These are phyloP conservation scores for Melanaphis sacchari DNA, from an alignment of 1,140 invertebrate species.

Conservation along the genomic window DNA sequence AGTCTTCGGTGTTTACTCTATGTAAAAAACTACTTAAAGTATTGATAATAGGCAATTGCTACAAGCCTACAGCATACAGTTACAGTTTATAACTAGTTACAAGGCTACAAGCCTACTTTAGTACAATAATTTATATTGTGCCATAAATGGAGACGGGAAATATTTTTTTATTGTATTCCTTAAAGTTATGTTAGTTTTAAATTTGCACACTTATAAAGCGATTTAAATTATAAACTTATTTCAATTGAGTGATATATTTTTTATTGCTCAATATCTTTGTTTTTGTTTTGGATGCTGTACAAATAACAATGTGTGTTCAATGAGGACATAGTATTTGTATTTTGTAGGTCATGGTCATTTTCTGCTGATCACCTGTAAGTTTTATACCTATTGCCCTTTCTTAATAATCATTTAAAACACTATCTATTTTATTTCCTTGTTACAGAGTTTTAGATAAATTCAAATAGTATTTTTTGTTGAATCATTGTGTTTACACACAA, in stretches of 20 bases:
- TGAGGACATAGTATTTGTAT: background rate
- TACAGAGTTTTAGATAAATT: background rate
- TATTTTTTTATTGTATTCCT: background rate
- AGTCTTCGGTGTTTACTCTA: no score
- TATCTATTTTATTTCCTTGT: background rate
- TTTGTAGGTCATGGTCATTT: background rate
- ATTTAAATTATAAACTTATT: background rate
- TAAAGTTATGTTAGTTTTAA: background rate
- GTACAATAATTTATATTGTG: background rate
- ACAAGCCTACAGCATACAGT: background rate
- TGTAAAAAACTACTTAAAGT: background rate
- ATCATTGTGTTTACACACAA: background rate
- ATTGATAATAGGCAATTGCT: background rate
- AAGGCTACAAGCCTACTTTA: background rate
- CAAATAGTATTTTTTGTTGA: background rate
- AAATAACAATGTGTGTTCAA: background rate
- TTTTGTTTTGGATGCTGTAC: background rate
- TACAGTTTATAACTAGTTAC: background rate
- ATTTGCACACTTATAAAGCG: background rate
- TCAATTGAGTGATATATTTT: background rate
- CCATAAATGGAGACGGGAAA: background rate
- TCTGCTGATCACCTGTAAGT: background rate
- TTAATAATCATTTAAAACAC: background rate
- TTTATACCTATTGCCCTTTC: conserved; percentile 5
- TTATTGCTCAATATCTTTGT: background rate